Base-by-base conservation (phyloP, 2,888 invertebrate species). In the Tricholauxania praeusta region DNA sequence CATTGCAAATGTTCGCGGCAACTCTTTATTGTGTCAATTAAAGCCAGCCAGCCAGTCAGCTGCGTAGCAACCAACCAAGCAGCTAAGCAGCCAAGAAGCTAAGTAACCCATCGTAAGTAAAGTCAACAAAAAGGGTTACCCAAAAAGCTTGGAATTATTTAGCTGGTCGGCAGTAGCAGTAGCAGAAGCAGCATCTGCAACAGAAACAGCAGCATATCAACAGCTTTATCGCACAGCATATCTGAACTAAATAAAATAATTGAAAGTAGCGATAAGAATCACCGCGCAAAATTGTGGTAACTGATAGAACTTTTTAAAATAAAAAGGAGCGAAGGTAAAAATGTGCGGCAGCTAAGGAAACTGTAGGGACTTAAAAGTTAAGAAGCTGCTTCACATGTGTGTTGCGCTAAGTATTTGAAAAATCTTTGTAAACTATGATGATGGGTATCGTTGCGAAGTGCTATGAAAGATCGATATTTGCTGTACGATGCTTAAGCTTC, bases 221-320 rank as follows among this genome's bases (percentile, higher is more conserved):
- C 77, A 79, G 81, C 83, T 85, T 86, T 86, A 86, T 86, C 85
- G 84, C 78, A 78, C 78, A 79, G 83, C 85, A 82, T 85, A 85
- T 85, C 85, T 85, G 85, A 85, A 85, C 86, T 84, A 86, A 86
- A 85, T 85, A 85, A 85, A 85, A 85, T 85, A 85, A 85, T 85
- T 85, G 85, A 86, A 85, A 85, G 86, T 84, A 80, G 79, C 80
- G 85, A 85, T 85, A 85, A 85, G 82, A 81, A 86, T 85, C 85
- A 76, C 76, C 79, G 77, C 55, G 39, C 39, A 39, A 39, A 39
- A 39, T 39, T 39, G 39, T 39, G 6, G 39, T 10, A 39, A 39
- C 39, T 39, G 39, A 39, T 39, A 10, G 39, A 39, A 39, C 7
- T 39, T 39, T 5, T 39, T 39, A 39, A 39, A 39, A 39, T 10